Conservation (phyloP, 2,888 invertebrate species). For the Meganola albula region DNA sequence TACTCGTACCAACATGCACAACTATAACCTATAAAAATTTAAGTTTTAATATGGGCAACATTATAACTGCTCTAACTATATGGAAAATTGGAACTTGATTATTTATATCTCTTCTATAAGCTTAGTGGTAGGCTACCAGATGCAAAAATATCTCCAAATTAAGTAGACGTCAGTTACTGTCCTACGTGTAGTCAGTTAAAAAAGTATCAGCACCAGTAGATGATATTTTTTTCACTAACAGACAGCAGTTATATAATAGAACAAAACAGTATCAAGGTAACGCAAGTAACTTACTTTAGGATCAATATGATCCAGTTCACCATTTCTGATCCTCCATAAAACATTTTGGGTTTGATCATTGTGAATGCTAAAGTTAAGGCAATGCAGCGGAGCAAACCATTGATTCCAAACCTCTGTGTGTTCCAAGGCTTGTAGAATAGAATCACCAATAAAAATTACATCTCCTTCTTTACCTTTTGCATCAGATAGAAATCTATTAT, state of each 20-base stretch:
- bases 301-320: constrained; percentile 91
- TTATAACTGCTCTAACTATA: too few species aligned
- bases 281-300: constrained; percentile 87
- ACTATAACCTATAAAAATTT: constrained; percentile 84
- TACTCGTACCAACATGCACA: constrained; percentile 92
- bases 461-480: constrained; percentile 94
- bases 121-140: too few species aligned
- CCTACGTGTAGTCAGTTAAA: too few species aligned
- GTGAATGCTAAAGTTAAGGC: constrained; percentile 93
- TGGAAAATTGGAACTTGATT: too few species aligned
- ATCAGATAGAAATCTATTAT: constrained; percentile 89
- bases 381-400: constrained; percentile 93
- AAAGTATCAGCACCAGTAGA: too few species aligned
- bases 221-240: too few species aligned
- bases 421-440: constrained; percentile 88
- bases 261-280: too few species aligned
- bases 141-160: too few species aligned
- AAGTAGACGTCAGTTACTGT: too few species aligned
- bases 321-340: constrained; percentile 92
- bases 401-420: constrained; percentile 93
- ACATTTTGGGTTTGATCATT: constrained; percentile 93
- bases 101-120: too few species aligned
- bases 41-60: too few species aligned
- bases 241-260: too few species aligned
- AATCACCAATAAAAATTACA: constrained; percentile 94